Evolutionary conservation across 2,888 invertebrate species (phyloP), one percentile per base, ranked within the genome.

Genomic region (Polyommatus iphigenia): DNA sequence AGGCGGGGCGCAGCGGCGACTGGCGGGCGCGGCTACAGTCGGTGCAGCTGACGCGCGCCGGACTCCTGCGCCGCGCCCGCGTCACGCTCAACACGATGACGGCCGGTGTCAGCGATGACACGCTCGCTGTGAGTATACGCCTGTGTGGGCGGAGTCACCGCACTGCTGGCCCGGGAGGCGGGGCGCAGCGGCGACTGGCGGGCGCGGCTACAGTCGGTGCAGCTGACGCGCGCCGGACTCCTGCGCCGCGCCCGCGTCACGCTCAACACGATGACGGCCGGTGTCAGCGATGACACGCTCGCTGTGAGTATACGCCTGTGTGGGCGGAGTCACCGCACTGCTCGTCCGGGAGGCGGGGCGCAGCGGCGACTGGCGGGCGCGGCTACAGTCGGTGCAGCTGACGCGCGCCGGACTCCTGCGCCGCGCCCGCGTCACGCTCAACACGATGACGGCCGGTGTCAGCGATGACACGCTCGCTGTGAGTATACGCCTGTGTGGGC

Each of bases 361-460:
- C 79, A 85, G 84, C 85, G 82, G 80, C 76, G 86, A 83, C 76
- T 84, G 87, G 85, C 85, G 59, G 87, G 86, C 85, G 59, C 72
- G 13, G 81, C 88, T 91, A 80, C 84, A 85, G 82, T 87, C 91
- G 75, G 79, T 85, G 86, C 89, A 89, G 86, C 80, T 90, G 83
- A 89, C 90, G 81, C 81, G 82, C 75, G 85, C 79, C 57, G 90
- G 87, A 0, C 81, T 88, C 86, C 87, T 90, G 85, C 87, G 87
- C 20, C 87, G 87, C 82, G 91, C 88, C 24, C 76, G 78, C 50
- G 90, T 90, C 78, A 79, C 82, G 13, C 87, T 91, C 81, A 72
- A 57, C 46, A 83, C 84, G 75, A 62, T 46, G 76, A 78, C 78
- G 77, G 41, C 15, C 76, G 77, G 71, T 57, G 75, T 72, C 67